A percentile compares a stretch with the other conserved stretches of the same genome.
These are phyloP conservation scores for Thereva unica DNA, from an alignment of 2,888 invertebrate genomes.

Conservation along the genomic window DNA sequence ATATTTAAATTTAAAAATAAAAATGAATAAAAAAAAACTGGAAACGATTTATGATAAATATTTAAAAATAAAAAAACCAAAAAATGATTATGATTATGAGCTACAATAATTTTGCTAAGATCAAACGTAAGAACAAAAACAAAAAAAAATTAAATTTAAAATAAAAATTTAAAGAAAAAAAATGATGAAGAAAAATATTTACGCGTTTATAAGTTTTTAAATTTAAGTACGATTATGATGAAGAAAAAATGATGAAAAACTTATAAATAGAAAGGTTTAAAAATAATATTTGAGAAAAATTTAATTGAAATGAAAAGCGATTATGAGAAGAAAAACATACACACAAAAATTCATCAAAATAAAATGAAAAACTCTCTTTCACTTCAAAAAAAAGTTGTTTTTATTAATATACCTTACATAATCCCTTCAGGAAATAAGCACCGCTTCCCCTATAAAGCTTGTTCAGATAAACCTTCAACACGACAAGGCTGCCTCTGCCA, in stretches of 20 bases:
- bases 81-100: no score
- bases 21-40: no score
- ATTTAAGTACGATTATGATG: conserved; percentile 7
- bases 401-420: conserved; percentile 11
- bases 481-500: no score
- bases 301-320: conserved; percentile 16
- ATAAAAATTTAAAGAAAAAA: conserved; percentile 17
- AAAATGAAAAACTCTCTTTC: conserved; percentile 33
- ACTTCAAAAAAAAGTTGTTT: conserved; percentile 16
- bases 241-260: conserved; percentile 1
- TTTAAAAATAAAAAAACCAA: no score
- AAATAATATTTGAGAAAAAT: conserved; percentile 9
- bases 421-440: no score
- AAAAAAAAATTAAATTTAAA: conserved; percentile 1
- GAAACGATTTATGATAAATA: no score
- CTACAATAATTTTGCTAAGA: conserved; percentile 3
- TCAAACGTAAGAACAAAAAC: conserved; percentile 8
- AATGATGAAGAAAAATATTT: conserved; percentile 26
- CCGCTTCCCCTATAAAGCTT: no score
- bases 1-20: no score
- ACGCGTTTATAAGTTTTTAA: conserved; percentile 28
- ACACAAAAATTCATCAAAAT: conserved; percentile 30
- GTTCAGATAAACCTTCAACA: no score
- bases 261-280: conserved; percentile 1
- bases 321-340: conserved; percentile 7